Base-by-base conservation (phyloP, 2,797 vertebrate genomes). In the Myotis myotis region DNA sequence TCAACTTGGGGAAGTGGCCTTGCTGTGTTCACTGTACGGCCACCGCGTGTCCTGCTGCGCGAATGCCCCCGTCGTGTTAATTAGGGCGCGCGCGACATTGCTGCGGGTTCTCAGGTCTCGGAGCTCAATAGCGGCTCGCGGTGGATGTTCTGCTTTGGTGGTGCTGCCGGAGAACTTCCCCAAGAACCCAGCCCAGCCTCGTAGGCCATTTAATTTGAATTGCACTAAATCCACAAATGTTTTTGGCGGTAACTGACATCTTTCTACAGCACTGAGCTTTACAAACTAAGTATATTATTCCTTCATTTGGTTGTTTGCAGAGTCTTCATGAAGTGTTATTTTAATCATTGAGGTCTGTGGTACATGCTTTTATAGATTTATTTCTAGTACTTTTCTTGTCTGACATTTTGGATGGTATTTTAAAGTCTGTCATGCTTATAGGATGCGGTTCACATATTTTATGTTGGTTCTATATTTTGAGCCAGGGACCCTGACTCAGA, bases 11-110 rank as follows among this genome's bases (percentile, higher is more conserved):
- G 6, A 16, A 55, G 30, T 38, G 12, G 17, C 8, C 4, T 55
- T 36, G 13, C 38, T n/a, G 9, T 30, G 60, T 23, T 30, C 28
- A 8, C 36, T 11, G 28, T 30, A 36, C 3, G 13, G 25, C 19
- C 74, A 8, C 4, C 72, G 1, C 13, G 3, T 60, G 57, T 25
- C 19, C 2, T 20, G 28, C 49, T 25, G 78, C 44, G 62, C 68
- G 51, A n/a, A n/a, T 12, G 22, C 33, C 17, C n/a, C 55, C 0
- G 0, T 33, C 12, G 5, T 3, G 0, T 51, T 62, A 19, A n/a
- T 64, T 64, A 13, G 28, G 70, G 25, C 5, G 0, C 33, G n/a
- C 0, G 15, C 25, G 28, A 20, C 44, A 41, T n/a, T 41, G 51
- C 19, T 41, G 28, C 38, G 4, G 30, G 16, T 36, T 36, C 78